Evolutionary conservation across 2,113 vertebrate species (phyloP), one percentile per base, ranked within the genome.

Genomic region (Pteropus alecto): DNA sequence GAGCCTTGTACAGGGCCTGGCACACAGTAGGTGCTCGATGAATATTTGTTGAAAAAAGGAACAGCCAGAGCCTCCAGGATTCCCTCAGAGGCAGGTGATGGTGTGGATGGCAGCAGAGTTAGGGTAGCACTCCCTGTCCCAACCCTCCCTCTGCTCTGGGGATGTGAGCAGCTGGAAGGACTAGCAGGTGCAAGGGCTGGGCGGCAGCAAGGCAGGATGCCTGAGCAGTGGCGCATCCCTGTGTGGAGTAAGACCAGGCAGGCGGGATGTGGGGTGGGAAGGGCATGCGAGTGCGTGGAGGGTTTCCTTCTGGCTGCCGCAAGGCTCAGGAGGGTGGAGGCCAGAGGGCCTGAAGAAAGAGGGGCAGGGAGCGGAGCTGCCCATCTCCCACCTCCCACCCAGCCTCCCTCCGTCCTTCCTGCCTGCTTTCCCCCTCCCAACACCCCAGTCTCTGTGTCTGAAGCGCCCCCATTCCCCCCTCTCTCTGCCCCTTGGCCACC

Each of bases 331-430:
- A 21, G 10, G 14, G 3, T 43, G 2, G 3, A 14, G 9, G 46
- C 81, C 0, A 6, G 46, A 71, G 46, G 18, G 35, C 21, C 71
- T 16, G 19, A 18, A 77, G 63, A 35, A 38, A 21, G 43, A 1
- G 0, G 2, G 51, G 21, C 28, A 19, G n/a, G 26, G 38, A 74
- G 63, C 16, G 3, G 11, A 0, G 1, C 58, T 0, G 3, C 38
- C 60, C 33, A 3, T 13, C 74, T 63, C 11, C 58, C 22, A 13
- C 30, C 28, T 7, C 2, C 13, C 5, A 15, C 22, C 24, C 46
- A 3, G 11, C 24, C 46, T 30, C 14, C 56, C 15, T 7, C 74
- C 21, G 12, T 63, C 24, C 43, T 14, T n/a, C 70, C 65, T 22
- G 24, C 43, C 3, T 15, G 13, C 30, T 28, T 22, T 38, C 26